phyloP scores from a whole-genome alignment of 2,888 invertebrate species.

The Cheilosia vernalis region DNA sequence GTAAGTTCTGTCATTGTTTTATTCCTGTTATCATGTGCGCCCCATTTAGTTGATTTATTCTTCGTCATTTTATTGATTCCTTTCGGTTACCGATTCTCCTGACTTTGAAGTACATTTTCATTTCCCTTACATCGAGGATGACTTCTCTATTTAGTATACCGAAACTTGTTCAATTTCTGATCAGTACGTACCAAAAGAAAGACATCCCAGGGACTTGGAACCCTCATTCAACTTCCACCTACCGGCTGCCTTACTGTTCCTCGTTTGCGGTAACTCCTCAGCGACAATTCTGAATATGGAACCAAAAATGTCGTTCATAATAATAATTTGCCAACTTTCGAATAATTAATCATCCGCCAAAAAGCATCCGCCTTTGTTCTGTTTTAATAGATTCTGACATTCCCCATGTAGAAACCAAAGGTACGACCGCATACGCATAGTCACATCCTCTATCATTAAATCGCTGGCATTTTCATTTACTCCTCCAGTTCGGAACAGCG shows the following conservation, averaged over 20 bases:
- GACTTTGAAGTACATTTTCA: too few species aligned
- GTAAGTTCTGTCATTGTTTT: too few species aligned
- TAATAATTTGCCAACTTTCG: background rate
- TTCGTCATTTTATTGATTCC: too few species aligned
- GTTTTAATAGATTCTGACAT: conserved; percentile 17
- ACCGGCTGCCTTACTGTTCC: too few species aligned
- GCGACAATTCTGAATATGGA: background rate
- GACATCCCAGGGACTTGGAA: too few species aligned
- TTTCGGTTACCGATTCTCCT: too few species aligned
- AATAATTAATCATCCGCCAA: conserved; percentile 2
- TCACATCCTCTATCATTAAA: conserved; percentile 15
- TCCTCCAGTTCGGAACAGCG: background rate
- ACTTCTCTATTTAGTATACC: too few species aligned
- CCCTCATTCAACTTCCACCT: background rate
- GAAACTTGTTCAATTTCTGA: too few species aligned
- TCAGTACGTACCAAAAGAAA: too few species aligned
- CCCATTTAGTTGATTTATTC: too few species aligned
- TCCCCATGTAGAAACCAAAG: conserved; percentile 8
- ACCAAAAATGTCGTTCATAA: background rate
- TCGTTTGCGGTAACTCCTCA: background rate
- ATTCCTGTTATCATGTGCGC: too few species aligned
- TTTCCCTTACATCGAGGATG: too few species aligned
- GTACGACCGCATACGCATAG: background rate
- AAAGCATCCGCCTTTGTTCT: background rate
- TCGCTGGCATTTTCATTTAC: conserved; percentile 20